Conservation (phyloP, 2,888 invertebrate species). For the Elmis aenea region DNA sequence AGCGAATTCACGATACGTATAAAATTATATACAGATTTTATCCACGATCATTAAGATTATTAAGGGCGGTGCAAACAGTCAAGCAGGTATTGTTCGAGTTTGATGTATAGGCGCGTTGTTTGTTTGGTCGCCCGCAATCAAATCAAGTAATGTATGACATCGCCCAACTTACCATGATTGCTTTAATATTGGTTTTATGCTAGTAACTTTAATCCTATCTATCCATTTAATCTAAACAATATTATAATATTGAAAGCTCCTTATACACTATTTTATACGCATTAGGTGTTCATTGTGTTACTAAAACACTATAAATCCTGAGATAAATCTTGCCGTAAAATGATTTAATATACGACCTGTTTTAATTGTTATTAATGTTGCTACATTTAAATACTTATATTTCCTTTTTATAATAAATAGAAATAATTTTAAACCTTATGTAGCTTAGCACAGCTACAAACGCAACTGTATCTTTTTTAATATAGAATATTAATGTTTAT, state of each 20-base stretch:
- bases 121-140: constrained; percentile 39
- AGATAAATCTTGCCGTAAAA: too few species aligned
- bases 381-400: too few species aligned
- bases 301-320: too few species aligned
- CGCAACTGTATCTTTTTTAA: too few species aligned
- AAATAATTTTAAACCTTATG: too few species aligned
- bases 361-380: too few species aligned
- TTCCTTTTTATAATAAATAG: too few species aligned
- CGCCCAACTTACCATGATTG: constrained; percentile 27
- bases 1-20: constrained; percentile 44
- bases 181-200: constrained; percentile 29
- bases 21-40: constrained; percentile 48
- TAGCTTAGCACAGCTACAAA: too few species aligned
- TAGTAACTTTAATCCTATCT: constrained; percentile 22
- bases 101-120: constrained; percentile 43
- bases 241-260: constrained; percentile 20
- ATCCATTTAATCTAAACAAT: constrained; percentile 24
- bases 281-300: too few species aligned
- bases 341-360: too few species aligned
- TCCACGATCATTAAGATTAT: constrained; percentile 49
- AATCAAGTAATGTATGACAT: constrained; percentile 24
- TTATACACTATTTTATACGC: too few species aligned
- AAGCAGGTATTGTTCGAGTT: constrained; percentile 42
- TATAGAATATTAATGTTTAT: too few species aligned
- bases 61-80: constrained; percentile 45